Base-by-base conservation (phyloP, 2,888 invertebrate species). In the Drosophila putrida region DNA sequence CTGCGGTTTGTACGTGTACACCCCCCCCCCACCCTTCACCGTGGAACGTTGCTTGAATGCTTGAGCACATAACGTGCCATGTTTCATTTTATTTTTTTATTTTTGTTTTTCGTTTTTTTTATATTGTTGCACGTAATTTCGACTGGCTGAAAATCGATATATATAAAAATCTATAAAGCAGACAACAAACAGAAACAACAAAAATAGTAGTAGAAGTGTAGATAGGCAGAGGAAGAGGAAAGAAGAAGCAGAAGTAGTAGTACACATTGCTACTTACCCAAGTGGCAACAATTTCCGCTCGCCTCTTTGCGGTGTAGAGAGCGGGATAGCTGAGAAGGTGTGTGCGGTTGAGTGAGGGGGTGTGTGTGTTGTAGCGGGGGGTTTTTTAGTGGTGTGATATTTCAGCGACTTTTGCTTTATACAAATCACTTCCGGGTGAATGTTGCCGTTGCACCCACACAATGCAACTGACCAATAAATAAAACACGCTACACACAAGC, bases 101-200 rank as follows among this genome's bases (percentile, higher is more conserved):
- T 71, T 49, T 35, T 33, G 20, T 20, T 20, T 20, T 65, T 70
- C 53, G n/a, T 68, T 11, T 49, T 31, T 33, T 33, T 47, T 53
- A 46, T 66, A 46, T 71, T 54, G 59, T 57, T 71, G 59, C 39
- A 54, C 58, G 62, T 65, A 57, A 64, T 51, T 79, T 75, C 63
- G 60, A 77, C 74, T 76, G 67, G 77, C 81, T 80, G 78, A 90
- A 90, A 90, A 90, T 90, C 90, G 89, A 90, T 90, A 88, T 55
- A 71, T 59, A 83, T 59, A 67, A 71, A 81, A 83, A 82, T 81
- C 81, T 62, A 83, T 83, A 82, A 70, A 47, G 31, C 28, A 43
- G 36, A 66, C 63, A 66, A 68, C 60, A 39, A 39, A 43, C 43
- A 62, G 41, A 28, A 49, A 41, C 44, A 59, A 54, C 33, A 47